phyloP scores from a whole-genome alignment of 2,797 vertebrate genomes.

The Pterois miles region DNA sequence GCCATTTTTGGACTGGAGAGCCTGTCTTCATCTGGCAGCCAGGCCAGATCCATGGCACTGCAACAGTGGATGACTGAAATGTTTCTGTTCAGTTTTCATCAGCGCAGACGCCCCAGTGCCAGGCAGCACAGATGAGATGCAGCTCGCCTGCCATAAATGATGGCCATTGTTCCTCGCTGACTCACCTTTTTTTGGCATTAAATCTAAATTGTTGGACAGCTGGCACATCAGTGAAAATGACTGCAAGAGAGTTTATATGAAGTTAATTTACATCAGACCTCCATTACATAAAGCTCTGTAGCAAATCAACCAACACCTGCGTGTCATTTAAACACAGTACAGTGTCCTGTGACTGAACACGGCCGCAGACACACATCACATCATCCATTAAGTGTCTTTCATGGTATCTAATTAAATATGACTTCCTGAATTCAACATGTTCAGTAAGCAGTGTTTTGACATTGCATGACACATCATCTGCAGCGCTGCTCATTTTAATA shows the following conservation, averaged over 20 bases:
- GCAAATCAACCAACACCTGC: conserved; percentile 11
- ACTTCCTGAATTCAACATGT: conserved; percentile 25
- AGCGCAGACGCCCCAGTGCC: background rate
- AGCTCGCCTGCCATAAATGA: conserved; percentile 6
- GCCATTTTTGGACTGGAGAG: conserved; percentile 40
- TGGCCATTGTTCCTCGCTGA: conserved; percentile 11
- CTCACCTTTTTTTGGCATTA: conserved; percentile 14
- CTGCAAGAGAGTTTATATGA: conserved; percentile 6
- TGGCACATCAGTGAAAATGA: conserved; percentile 8
- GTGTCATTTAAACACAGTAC: background rate
- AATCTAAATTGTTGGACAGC: conserved; percentile 17
- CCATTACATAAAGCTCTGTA: background rate
- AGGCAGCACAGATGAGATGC: conserved; percentile 41
- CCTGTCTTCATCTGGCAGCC: conserved; percentile 40
- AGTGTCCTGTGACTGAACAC: background rate
- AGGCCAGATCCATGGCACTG: background rate
- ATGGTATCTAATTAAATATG: conserved; percentile 34
- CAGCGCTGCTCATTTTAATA: conserved; percentile 39
- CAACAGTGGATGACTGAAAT: conserved; percentile 34
- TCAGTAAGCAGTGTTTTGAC: conserved; percentile 48
- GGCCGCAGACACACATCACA: background rate
- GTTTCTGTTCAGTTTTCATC: conserved; percentile 31
- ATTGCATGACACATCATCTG: conserved; percentile 21
- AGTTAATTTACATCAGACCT: conserved; percentile 16
- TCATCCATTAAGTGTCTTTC: conserved; percentile 17